Conservation (phyloP, 2,797 vertebrate genomes). For the Esox lucius region DNA sequence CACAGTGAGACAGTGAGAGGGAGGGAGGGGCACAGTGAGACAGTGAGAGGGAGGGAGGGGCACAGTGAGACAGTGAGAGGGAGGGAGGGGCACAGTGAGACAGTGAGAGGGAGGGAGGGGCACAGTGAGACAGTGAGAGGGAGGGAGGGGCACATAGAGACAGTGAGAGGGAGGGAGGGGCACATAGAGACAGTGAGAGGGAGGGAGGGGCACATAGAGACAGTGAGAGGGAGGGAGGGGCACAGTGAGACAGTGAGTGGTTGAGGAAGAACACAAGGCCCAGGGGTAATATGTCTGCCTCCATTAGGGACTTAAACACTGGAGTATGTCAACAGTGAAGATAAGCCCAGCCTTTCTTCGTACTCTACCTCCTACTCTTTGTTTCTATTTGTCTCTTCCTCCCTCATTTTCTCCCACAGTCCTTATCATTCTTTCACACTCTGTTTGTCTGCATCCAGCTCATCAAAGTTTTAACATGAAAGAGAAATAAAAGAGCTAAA, state of each 20-base stretch:
- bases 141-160: no score
- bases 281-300: conserved; percentile 54
- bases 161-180: no score
- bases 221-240: conserved; percentile 22
- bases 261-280: conserved; percentile 45
- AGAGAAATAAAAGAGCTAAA: not conserved
- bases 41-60: no score
- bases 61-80: no score
- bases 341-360: conserved; percentile 21
- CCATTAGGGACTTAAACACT: conserved; percentile 60
- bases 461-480: not conserved
- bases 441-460: not conserved
- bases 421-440: no score
- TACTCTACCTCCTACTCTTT: not conserved
- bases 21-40: no score
- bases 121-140: no score
- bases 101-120: no score
- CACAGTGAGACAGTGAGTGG: no score
- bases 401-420: no score
- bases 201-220: conserved; percentile 28
- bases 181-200: conserved; percentile 16
- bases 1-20: no score
- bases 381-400: not conserved
- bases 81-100: no score
- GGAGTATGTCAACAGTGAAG: conserved; percentile 51